Base-by-base conservation (phyloP, 2,113 vertebrate species). In the Hippotragus niger region DNA sequence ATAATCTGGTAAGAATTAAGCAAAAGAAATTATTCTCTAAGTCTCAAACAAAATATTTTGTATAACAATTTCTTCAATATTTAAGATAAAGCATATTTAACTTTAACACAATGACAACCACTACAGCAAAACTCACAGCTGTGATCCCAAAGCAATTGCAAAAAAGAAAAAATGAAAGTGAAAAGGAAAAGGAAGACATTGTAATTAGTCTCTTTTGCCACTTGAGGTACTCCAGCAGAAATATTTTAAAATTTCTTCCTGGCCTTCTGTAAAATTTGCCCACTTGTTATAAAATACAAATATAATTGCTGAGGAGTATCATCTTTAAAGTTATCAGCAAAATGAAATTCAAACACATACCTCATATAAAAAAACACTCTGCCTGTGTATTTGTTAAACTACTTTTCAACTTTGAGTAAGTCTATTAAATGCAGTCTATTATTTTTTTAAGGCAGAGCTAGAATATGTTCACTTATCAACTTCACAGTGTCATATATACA, bases 391-490 rank as follows among this genome's bases (percentile, higher is more conserved):
- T n/a, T 33, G 52, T 23, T 83, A 58, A 4, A 57, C 16, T 76
- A 33, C 8, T 45, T 87, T 55, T 89, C 10, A 53, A 31, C 21
- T 88, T 84, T 64, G 33, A n/a, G 23, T 47, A 53, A 60, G 17
- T 25, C 16, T 64, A 5, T 76, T 84, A 25, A 93, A 50, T 9
- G 19, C 2, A 43, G 15, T 23, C 13, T 74, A 14, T 45, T n/a
- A 25, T 80, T 52, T 80, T 40, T 91, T 60, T 90, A 40, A 76
- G 15, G 31, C 60, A 90, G 13, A 88, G 2, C 14, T 33, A 52
- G 57, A 43, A 67, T 36, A 5, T 50, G 2, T 55, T 55, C 9
- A 43, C 0, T 1, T n/a, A 1, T 12, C 3, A 3, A 4, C 14
- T 57, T 21, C 5, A 40, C 8, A 25, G 1, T 25, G 50, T 0